These are phyloP conservation scores for Leucosticte australis DNA, from an alignment of 2,113 vertebrate species.

Conservation along the genomic window DNA sequence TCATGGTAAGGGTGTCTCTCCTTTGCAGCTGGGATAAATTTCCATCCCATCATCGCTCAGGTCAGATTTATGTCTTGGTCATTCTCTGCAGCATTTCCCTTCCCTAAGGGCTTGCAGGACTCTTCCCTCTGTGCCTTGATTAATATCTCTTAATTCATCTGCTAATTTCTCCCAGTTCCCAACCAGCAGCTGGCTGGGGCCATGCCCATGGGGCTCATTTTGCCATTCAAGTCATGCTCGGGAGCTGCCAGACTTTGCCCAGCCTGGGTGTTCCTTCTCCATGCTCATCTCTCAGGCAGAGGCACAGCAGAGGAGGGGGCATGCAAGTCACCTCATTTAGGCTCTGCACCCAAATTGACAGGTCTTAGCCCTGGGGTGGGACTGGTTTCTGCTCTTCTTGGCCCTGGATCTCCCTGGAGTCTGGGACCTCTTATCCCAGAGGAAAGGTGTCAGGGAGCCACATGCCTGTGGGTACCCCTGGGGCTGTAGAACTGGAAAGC, in stretches of 20 bases:
- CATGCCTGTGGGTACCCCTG: background rate
- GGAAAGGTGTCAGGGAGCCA: background rate
- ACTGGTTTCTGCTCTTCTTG: background rate
- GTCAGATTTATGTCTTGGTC: background rate
- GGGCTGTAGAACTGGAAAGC: background rate
- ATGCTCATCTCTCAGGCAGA: background rate
- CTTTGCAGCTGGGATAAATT: background rate
- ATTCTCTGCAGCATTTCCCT: background rate
- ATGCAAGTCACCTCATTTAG: background rate
- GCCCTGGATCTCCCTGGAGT: background rate
- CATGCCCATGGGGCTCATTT: rapidly evolving
- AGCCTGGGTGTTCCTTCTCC: background rate
- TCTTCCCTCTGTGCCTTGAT: background rate
- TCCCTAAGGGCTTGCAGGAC: background rate
- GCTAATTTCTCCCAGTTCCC: background rate
- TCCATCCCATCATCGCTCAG: background rate
- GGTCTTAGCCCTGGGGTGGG: background rate
- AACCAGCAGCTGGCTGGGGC: background rate
- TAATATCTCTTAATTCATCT: background rate
- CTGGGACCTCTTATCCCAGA: background rate
- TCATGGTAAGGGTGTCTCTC: background rate
- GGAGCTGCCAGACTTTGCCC: background rate
- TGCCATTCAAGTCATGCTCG: rapidly evolving
- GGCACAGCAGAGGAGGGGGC: background rate
- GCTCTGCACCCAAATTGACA: background rate